These are phyloP conservation scores for Platalea minor DNA, from an alignment of 2,797 vertebrate species.

Conservation along the genomic window DNA sequence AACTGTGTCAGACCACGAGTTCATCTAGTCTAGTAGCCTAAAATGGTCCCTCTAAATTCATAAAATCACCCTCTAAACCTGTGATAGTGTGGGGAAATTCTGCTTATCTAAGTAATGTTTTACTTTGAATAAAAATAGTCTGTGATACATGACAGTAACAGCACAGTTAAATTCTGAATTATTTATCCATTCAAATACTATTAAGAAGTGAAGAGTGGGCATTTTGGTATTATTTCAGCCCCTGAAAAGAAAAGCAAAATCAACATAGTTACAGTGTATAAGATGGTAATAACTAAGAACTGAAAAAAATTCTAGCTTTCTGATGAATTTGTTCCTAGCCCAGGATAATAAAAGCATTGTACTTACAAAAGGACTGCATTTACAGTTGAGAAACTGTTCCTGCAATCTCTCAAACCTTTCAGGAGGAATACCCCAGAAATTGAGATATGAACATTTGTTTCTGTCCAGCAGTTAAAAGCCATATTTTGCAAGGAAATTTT, in stretches of 20 bases:
- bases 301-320: not conserved
- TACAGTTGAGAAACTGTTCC: not conserved
- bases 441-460: not conserved
- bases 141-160: not conserved
- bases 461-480: not conserved
- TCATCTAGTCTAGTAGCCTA: not conserved
- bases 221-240: not conserved
- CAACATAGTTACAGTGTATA: not conserved
- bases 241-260: conserved; percentile 27
- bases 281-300: not conserved
- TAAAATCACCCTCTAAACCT: not conserved
- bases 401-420: not conserved
- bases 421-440: not conserved
- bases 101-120: not conserved
- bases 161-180: not conserved
- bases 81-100: not conserved
- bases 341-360: not conserved
- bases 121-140: not conserved
- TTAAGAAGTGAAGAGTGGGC: not conserved
- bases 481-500: not conserved
- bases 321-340: not conserved
- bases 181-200: not conserved
- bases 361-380: not conserved
- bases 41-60: not conserved
- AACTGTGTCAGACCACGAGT: not conserved